Evolutionary conservation across 2,888 invertebrate genomes (phyloP).

Genomic region (Craniophora ligustri): DNA sequence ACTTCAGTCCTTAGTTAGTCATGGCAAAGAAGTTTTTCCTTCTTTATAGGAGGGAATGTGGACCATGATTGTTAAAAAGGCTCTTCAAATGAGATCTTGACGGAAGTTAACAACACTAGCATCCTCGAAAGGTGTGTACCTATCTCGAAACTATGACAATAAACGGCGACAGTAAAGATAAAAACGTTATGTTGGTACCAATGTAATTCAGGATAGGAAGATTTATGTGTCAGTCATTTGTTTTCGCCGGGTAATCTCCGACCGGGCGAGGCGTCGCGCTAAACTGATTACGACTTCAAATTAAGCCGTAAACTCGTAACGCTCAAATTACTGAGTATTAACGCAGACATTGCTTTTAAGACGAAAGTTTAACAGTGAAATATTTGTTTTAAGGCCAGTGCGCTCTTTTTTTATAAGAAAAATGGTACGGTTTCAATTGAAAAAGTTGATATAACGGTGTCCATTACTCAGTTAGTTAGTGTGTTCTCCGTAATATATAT

Average conservation of each 20-base stretch:
- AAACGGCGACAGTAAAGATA: slow-evolving; percentile 64
- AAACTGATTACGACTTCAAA: slow-evolving; percentile 86
- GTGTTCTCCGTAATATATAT: too few species aligned
- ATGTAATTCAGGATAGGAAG: slow-evolving; percentile 71
- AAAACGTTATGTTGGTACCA: slow-evolving; percentile 64
- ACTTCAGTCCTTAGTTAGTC: too few species aligned
- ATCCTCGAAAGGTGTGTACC: slow-evolving; percentile 41
- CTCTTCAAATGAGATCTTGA: too few species aligned
- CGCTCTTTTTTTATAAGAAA: slow-evolving; percentile 24
- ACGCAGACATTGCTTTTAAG: slow-evolving; percentile 71
- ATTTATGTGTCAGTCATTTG: slow-evolving; percentile 79
- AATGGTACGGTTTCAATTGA: background rate
- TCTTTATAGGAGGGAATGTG: too few species aligned
- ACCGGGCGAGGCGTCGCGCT: slow-evolving; percentile 71
- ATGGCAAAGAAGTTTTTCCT: too few species aligned
- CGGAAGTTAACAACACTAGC: slow-evolving; percentile 12
- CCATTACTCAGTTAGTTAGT: too few species aligned
- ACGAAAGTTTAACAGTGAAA: slow-evolving; percentile 56
- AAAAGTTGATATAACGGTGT: background rate
- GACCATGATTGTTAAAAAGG: too few species aligned
- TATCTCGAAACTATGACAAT: slow-evolving; percentile 59
- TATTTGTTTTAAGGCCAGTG: slow-evolving; percentile 49
- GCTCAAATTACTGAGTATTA: slow-evolving; percentile 82
- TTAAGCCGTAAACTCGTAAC: slow-evolving; percentile 85
- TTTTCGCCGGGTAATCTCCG: slow-evolving; percentile 79